These are phyloP conservation scores for Cacatua alba DNA, from an alignment of 2,113 vertebrate species.

Conservation along the genomic window DNA sequence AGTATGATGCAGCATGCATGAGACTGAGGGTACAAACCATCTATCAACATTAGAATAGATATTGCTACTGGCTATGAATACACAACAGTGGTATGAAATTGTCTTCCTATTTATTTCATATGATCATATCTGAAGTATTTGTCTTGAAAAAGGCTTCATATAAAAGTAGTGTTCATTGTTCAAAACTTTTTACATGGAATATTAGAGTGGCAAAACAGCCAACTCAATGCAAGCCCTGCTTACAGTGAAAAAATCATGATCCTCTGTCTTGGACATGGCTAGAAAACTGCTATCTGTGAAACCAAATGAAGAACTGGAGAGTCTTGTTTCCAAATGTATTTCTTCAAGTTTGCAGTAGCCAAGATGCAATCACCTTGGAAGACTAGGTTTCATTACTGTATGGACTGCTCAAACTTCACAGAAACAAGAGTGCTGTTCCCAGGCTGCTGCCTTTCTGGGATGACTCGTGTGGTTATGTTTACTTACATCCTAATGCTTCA, in stretches of 20 bases:
- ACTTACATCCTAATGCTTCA: not conserved
- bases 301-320: not conserved
- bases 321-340: not conserved
- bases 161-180: not conserved
- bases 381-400: not conserved
- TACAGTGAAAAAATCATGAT: not conserved
- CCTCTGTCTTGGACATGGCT: too few species aligned
- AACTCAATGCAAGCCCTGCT: not conserved
- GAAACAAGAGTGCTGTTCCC: not conserved
- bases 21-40: accelerated
- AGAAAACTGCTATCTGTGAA: not conserved
- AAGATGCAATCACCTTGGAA: not conserved
- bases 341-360: not conserved
- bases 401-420: not conserved
- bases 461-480: accelerated
- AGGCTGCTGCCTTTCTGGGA: not conserved
- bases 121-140: not conserved
- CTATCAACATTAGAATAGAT: not conserved
- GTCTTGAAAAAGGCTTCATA: not conserved
- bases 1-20: too few species aligned
- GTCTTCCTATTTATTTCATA: not conserved
- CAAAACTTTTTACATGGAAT: not conserved
- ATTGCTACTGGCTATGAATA: not conserved
- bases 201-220: not conserved
- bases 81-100: not conserved